A percentile compares a stretch with the other conserved stretches of the same genome.
These are phyloP conservation scores for Brachypterus glaber DNA, from an alignment of 2,888 invertebrate species.

Conservation along the genomic window DNA sequence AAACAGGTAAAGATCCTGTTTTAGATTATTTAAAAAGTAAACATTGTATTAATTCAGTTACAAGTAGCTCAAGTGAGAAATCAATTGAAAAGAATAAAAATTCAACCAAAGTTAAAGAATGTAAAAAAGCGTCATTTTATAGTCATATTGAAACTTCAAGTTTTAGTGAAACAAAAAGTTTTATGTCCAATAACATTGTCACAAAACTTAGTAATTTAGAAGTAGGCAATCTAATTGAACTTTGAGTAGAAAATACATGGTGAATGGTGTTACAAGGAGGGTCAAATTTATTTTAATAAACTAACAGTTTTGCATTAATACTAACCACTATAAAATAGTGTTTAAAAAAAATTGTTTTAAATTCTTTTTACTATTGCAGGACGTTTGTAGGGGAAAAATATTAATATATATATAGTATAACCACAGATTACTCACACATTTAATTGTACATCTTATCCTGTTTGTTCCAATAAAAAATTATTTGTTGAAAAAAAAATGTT, in stretches of 20 bases:
- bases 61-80: slow-evolving; percentile 15
- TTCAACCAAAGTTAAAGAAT: slow-evolving; percentile 25
- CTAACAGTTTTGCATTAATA: no score
- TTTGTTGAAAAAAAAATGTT: no score
- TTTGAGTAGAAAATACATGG: slow-evolving; percentile 18
- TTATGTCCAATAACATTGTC: slow-evolving; percentile 19
- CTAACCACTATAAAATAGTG: no score
- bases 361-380: no score
- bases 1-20: slow-evolving; percentile 53
- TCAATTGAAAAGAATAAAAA: slow-evolving; percentile 24
- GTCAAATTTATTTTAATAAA: no score
- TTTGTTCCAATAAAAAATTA: no score
- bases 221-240: slow-evolving; percentile 30
- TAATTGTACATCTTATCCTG: no score
- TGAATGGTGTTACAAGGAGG: no score
- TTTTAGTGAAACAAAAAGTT: slow-evolving; percentile 22
- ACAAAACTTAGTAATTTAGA: slow-evolving; percentile 17
- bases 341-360: no score
- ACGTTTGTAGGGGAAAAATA: no score
- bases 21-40: slow-evolving; percentile 34
- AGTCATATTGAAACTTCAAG: slow-evolving; percentile 29
- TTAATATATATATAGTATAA: no score
- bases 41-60: slow-evolving; percentile 9
- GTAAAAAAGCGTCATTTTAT: slow-evolving; percentile 32
- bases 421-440: no score